Evolutionary conservation across 2,888 invertebrate genomes (phyloP).

Genomic region (Prionchulus punctatus): DNA sequence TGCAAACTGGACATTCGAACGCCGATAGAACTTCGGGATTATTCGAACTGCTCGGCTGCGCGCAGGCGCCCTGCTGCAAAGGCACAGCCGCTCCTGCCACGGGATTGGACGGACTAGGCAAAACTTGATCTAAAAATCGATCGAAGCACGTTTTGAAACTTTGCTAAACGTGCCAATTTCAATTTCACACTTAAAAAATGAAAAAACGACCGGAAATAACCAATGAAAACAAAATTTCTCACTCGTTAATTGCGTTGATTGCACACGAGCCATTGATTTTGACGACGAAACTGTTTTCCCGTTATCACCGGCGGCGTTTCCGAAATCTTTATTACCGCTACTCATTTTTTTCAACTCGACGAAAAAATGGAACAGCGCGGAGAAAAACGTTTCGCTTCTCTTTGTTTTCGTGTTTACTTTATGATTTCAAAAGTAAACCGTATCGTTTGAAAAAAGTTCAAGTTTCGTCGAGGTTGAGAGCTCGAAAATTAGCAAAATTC

Average conservation of each 20-base stretch:
- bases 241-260: neutral
- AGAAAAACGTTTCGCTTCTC: too few relatives aligned
- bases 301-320: neutral
- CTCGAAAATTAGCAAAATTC: too few relatives aligned
- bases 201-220: neutral
- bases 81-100: neutral
- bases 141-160: neutral
- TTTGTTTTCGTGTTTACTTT: too few relatives aligned
- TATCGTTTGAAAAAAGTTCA: too few relatives aligned
- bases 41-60: neutral
- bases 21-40: slow-evolving; percentile 18
- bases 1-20: slow-evolving; percentile 60
- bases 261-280: neutral
- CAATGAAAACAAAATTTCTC: neutral
- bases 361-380: too few relatives aligned
- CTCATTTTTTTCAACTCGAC: too few relatives aligned
- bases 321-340: neutral
- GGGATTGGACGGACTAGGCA: neutral
- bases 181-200: neutral
- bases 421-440: too few relatives aligned
- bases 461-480: too few relatives aligned
- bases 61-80: neutral
- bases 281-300: neutral
- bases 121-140: neutral
- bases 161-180: neutral